Evolutionary conservation across 2,113 vertebrate species (phyloP), one percentile per base, ranked within the genome.

Genomic region (Oriolus oriolus): DNA sequence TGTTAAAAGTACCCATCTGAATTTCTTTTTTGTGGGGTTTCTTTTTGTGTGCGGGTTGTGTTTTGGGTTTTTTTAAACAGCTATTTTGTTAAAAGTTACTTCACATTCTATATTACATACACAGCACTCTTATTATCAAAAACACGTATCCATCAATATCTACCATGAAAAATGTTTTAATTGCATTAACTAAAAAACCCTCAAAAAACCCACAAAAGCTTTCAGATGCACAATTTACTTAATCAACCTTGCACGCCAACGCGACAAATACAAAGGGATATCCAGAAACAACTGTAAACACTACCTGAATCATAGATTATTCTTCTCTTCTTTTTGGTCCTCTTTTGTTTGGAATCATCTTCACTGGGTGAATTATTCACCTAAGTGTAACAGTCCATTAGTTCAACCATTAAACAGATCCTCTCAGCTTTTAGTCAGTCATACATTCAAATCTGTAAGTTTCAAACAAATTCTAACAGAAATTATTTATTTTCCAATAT

Each of bases 281-380:
- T 31, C 50, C 68, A 68, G 35, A 82, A 83, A 60, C 18, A 81
- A 33, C 28, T 10, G 45, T 37, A 23, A 95, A 87, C 37, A 6
- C 75, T 98, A 98, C 98, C 99, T 93, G 99, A 99, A 84, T 98
- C 98, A 60, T 98, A 98, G 84, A 99, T 98, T 52, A 98, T 97
- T 81, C 96, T 98, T 83, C 98, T 99, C 97, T 99, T 99, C 94
- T 98, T 98, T 89, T 98, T 98, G 49, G 91, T 47, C 16, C 95
- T 94, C 59, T 97, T 98, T 41, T 93, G 98, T 79, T 76, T 98
- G 88, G 37, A 85, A 47, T 93, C 95, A 61, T 98, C 97, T 60
- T 98, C 98, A 93, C 94, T 97, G 93, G 97, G 96, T 74, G 98
- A 97, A 91, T 82, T 98, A 95, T 98, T 98, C 92, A 96, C 97